Conservation (phyloP, 2,113 vertebrate species). For the Vidua macroura region DNA sequence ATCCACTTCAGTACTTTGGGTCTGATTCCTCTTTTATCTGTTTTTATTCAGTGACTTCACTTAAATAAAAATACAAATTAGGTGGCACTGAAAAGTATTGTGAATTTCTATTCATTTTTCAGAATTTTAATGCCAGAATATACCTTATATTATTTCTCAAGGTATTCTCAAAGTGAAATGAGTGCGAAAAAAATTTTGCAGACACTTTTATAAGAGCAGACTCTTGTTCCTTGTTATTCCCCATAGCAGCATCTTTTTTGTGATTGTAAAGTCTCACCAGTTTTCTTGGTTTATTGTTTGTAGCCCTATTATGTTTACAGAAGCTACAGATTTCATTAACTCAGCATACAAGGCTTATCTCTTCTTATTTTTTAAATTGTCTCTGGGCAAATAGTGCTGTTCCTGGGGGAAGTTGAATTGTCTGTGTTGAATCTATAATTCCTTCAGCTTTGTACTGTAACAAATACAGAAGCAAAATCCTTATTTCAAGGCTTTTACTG, state of each 20-base stretch:
- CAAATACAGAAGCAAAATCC: neutral
- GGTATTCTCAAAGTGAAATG: neutral
- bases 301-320: neutral
- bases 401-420: neutral
- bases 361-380: constrained; percentile 10
- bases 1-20: neutral
- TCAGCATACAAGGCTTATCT: neutral
- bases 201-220: neutral
- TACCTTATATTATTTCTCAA: neutral
- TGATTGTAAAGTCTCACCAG: neutral
- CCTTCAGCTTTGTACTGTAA: neutral
- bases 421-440: neutral
- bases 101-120: constrained; percentile 1
- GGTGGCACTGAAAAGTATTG: neutral
- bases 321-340: constrained; percentile 35
- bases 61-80: neutral
- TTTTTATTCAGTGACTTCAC: neutral
- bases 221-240: neutral
- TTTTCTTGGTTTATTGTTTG: constrained; percentile 15
- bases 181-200: neutral
- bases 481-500: neutral
- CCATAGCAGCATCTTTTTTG: neutral
- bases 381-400: neutral
- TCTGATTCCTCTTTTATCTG: neutral
- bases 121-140: neutral